These are phyloP conservation scores for Labeo catla DNA, from an alignment of 2,113 vertebrate species.

Conservation along the genomic window DNA sequence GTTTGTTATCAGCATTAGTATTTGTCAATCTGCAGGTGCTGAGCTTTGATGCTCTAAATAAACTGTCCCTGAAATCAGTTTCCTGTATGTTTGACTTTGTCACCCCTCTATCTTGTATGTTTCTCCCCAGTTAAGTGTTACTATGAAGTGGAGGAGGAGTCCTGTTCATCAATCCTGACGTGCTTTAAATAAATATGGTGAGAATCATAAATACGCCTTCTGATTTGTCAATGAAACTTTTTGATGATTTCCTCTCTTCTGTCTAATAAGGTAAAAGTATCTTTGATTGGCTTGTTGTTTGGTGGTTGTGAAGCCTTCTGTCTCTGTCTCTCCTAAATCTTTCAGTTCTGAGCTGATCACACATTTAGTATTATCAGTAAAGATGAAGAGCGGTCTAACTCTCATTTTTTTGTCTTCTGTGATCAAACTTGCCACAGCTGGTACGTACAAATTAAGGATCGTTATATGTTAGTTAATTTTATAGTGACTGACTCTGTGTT, in stretches of 20 bases:
- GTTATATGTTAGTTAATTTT: neutral
- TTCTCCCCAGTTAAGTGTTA: neutral
- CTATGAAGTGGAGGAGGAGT: neutral
- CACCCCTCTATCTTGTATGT: neutral
- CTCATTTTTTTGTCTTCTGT: conserved; percentile 15
- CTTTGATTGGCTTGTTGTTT: neutral
- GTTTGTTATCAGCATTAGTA: neutral
- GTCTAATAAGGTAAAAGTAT: neutral
- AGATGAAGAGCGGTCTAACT: neutral
- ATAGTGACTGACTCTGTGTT: neutral
- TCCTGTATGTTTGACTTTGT: neutral
- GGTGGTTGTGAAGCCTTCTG: neutral
- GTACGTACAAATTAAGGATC: neutral
- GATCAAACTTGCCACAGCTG: conserved; percentile 22
- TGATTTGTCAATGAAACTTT: neutral
- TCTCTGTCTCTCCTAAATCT: neutral
- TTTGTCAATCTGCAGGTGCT: neutral
- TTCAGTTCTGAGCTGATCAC: neutral
- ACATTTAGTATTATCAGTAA: neutral
- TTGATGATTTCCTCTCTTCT: neutral
- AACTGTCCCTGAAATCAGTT: neutral
- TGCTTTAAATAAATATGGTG: neutral
- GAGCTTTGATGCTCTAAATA: neutral
- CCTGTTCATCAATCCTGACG: neutral
- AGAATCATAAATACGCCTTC: neutral